Percentiles rank a stretch among this genome's conserved stretches.
Evolutionary conservation across 2,888 invertebrate species (phyloP).

Genomic region (Cryptocheilus praepositus): DNA sequence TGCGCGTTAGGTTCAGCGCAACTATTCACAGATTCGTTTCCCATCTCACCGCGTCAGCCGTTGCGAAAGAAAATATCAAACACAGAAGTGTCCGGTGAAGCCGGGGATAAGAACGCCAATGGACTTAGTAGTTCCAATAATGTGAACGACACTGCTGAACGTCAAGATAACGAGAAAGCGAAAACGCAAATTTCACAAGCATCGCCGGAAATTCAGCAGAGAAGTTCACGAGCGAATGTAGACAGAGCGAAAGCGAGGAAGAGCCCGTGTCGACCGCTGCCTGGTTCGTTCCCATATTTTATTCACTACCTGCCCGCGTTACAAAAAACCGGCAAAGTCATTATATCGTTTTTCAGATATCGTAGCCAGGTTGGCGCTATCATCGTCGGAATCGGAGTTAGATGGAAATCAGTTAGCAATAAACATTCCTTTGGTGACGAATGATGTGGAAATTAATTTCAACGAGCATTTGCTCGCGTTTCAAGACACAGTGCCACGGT

Average conservation of each 20-base stretch:
- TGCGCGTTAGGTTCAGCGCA: conserved; percentile 59
- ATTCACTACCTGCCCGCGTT: no score
- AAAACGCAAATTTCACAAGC: conserved; percentile 38
- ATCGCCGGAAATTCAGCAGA: conserved; percentile 54
- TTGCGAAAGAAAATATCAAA: conserved; percentile 60
- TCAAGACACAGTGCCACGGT: conserved; percentile 73
- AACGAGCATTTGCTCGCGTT: conserved; percentile 74
- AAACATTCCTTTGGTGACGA: conserved; percentile 49
- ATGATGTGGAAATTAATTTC: conserved; percentile 72
- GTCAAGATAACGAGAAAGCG: conserved; percentile 48
- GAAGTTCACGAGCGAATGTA: conserved; percentile 57
- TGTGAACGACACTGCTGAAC: not conserved
- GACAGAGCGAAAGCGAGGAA: conserved; percentile 69
- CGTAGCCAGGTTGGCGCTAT: conserved; percentile 61
- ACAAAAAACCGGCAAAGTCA: no score
- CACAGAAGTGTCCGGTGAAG: conserved; percentile 49
- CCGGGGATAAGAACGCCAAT: conserved; percentile 39
- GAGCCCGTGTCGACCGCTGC: conserved; percentile 67
- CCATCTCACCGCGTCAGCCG: conserved; percentile 68
- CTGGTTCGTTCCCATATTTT: conserved; percentile 52
- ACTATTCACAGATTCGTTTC: conserved; percentile 65
- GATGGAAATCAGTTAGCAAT: conserved; percentile 48
- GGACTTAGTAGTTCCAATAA: conserved; percentile 16
- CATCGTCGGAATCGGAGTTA: conserved; percentile 65
- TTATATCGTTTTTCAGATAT: conserved; percentile 63